These are phyloP conservation scores for Montipora efflorescens DNA, from an alignment of 64 coral and sea anemone genomes.

Conservation along the genomic window DNA sequence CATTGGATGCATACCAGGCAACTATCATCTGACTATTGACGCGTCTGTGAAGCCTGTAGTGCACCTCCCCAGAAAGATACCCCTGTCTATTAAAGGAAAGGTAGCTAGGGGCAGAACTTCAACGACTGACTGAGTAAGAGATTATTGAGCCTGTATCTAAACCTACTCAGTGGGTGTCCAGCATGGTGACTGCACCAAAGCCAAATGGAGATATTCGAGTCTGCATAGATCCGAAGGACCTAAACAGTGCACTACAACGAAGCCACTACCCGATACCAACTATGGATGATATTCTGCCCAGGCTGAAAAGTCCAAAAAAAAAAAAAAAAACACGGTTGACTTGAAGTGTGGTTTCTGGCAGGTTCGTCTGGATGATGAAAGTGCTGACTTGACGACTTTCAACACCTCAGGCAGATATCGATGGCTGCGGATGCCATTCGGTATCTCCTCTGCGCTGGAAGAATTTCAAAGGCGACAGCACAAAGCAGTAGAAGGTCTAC, in stretches of 20 bases:
- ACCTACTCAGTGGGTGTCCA: neutral
- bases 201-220: neutral
- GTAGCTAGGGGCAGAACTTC: neutral
- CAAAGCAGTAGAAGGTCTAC: no score
- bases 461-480: no score
- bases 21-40: constrained; percentile 49
- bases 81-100: neutral
- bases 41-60: constrained; percentile 45
- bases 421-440: neutral
- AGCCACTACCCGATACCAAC: neutral
- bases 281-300: neutral
- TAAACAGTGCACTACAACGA: neutral
- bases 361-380: neutral
- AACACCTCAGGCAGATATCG: neutral
- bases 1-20: constrained; percentile 32
- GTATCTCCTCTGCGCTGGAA: no score
- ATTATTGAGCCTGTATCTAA: neutral
- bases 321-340: neutral
- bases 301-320: neutral
- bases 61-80: constrained; percentile 32
- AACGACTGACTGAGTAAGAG: neutral
- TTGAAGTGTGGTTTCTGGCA: neutral
- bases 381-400: neutral
- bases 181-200: neutral
- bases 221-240: neutral